Conservation (phyloP, 1,140 invertebrate genomes). For the Drosophila jambulina region DNA sequence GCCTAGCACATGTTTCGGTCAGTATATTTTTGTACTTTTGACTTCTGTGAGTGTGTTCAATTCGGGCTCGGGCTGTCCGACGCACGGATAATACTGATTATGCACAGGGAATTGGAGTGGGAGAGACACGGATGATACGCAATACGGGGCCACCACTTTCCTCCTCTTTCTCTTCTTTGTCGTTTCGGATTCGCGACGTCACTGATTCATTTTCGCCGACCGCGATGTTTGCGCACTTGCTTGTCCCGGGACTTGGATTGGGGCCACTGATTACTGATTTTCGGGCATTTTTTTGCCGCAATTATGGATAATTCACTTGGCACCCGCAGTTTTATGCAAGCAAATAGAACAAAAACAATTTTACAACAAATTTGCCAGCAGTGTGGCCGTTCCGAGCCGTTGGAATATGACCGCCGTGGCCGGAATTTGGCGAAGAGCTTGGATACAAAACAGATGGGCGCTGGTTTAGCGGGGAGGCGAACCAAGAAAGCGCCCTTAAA, state of each 20-base stretch:
- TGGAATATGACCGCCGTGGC: neutral
- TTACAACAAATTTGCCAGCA: constrained; percentile 37
- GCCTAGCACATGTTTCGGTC: constrained; percentile 70
- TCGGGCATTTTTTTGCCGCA: constrained; percentile 44
- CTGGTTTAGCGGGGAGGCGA: neutral
- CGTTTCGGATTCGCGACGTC: constrained; percentile 63
- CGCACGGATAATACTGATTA: constrained; percentile 58
- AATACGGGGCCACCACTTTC: constrained; percentile 31
- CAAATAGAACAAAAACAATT: constrained; percentile 64
- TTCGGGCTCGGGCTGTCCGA: constrained; percentile 42
- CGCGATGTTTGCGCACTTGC: constrained; percentile 30
- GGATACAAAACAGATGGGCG: neutral
- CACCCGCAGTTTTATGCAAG: constrained; percentile 60
- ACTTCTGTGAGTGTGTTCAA: constrained; percentile 44
- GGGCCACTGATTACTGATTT: constrained; percentile 49
- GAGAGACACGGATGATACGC: constrained; percentile 9
- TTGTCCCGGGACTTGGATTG: constrained; percentile 2
- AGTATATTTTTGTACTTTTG: constrained; percentile 38
- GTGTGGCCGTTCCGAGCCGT: neutral
- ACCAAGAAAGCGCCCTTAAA: neutral
- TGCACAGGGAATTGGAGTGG: constrained; percentile 4
- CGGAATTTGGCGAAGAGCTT: neutral
- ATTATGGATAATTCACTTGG: constrained; percentile 63
- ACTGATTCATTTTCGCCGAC: constrained; percentile 61
- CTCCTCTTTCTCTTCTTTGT: constrained; percentile 59